A percentile compares a stretch with the other conserved stretches of the same genome.
Evolutionary conservation across 35 echinoderm and acorn worm genomes (phyloP).

Genomic region (Stichopus chloronotus): DNA sequence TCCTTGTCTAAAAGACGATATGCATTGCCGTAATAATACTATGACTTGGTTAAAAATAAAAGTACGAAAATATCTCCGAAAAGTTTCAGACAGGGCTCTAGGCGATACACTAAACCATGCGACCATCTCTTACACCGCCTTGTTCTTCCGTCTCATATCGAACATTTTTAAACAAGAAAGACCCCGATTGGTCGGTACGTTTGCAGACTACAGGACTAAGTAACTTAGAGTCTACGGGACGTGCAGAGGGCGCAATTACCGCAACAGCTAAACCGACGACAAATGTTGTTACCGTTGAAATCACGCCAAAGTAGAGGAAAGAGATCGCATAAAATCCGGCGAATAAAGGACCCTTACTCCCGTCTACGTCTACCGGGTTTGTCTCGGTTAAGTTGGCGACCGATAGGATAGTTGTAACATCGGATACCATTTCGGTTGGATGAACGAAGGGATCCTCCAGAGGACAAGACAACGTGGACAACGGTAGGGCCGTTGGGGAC

Average conservation of each 20-base stretch:
- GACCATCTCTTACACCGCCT: too few relatives aligned
- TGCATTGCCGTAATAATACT: too few relatives aligned
- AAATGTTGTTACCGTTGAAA: not conserved
- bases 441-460: not conserved
- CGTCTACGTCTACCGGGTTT: not conserved
- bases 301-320: not conserved
- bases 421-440: not conserved
- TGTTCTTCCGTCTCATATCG: too few relatives aligned
- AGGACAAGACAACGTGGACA: not conserved
- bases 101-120: too few relatives aligned
- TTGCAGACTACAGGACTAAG: not conserved
- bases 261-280: not conserved
- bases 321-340: constrained; percentile 3
- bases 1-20: too few relatives aligned
- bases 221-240: not conserved
- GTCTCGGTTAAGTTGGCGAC: not conserved
- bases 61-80: too few relatives aligned
- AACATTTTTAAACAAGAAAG: not conserved
- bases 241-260: not conserved
- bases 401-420: not conserved
- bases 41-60: too few relatives aligned
- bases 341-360: not conserved
- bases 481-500: not conserved
- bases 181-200: not conserved
- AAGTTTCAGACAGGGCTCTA: too few relatives aligned